These are phyloP conservation scores for Ceriagrion tenellum DNA, from an alignment of 2,888 invertebrate genomes.

Conservation along the genomic window DNA sequence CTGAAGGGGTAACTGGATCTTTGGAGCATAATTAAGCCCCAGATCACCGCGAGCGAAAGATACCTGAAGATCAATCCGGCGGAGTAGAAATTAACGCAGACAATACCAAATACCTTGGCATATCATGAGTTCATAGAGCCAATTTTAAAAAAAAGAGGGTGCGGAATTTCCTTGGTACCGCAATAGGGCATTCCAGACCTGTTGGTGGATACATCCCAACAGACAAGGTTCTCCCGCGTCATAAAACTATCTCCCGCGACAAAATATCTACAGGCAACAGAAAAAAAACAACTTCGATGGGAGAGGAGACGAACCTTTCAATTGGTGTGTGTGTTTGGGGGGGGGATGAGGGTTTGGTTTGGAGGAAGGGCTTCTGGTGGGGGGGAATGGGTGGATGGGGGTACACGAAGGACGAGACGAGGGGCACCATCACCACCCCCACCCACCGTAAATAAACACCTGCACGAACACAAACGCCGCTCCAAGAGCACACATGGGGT, in stretches of 20 bases:
- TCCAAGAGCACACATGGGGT: constrained; percentile 3
- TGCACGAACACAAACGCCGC: constrained; percentile 41
- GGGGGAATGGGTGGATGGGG: not conserved
- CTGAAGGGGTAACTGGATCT: not conserved
- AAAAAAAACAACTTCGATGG: not conserved
- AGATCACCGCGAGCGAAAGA: not conserved
- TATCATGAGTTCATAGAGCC: not conserved
- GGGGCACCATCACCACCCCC: not conserved
- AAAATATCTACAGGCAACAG: not conserved
- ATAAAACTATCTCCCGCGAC: not conserved
- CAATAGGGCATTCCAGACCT: not conserved
- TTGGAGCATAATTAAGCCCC: too few species aligned
- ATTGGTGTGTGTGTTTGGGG: not conserved
- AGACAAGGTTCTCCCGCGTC: not conserved
- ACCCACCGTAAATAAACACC: constrained; percentile 58
- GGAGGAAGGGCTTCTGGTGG: not conserved
- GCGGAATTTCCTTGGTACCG: not conserved
- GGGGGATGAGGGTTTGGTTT: not conserved
- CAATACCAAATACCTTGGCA: not conserved
- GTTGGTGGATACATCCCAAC: not conserved
- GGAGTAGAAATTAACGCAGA: not conserved
- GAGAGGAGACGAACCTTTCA: not conserved
- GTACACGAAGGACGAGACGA: not conserved
- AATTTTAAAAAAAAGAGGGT: not conserved
- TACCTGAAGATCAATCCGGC: not conserved